Base-by-base conservation (phyloP, 1,140 invertebrate species). In the Caenorhabditis briggsae region DNA sequence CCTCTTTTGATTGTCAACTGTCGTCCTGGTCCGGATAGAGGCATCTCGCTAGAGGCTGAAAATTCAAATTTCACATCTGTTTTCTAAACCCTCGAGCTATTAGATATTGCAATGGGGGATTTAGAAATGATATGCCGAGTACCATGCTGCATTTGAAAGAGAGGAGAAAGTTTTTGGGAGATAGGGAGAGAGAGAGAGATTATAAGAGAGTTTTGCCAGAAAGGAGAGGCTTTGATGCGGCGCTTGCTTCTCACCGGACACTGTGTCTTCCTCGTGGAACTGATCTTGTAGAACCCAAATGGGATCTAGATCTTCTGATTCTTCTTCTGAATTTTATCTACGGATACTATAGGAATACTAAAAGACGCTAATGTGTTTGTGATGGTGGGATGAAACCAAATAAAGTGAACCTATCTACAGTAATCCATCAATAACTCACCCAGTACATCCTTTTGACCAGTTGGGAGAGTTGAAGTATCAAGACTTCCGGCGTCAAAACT, bases 11-110 rank as follows among this genome's bases (percentile, higher is more conserved):
- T 82, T 18, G 88, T 86, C 43, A 83, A 61, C 33, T 91, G 88
- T 48, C 91, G 64, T 16, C 91, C 91, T 7, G 91, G 91, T 23
- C 91, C 91, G 56, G 90, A 88, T 43, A 83, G 82, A 20, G 91
- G 91, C 91, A 92, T 92, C 23, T 91, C 91, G 33, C 74, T 84
- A 78, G 86, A 55, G 55, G 86, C 82, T 84, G 74, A 84, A 61
- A 84, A 83, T 6, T n/a, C 1, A 8, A 5, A 25, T 14, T 7
- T 25, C 11, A 0, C 11, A 33, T 11, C 0, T 25, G 9, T 25
- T 20, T 9, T 61, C 12, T 61, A 11, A 33, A 25, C 11, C 11
- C 14, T 61, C 23, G 23, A 61, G 23, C 11, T 61, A 61, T 61
- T 61, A 61, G 59, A 33, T 23, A 33, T 33, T 33, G 33, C 33